Evolutionary conservation across 2,888 invertebrate genomes (phyloP).

Genomic region (Metalampra italica): DNA sequence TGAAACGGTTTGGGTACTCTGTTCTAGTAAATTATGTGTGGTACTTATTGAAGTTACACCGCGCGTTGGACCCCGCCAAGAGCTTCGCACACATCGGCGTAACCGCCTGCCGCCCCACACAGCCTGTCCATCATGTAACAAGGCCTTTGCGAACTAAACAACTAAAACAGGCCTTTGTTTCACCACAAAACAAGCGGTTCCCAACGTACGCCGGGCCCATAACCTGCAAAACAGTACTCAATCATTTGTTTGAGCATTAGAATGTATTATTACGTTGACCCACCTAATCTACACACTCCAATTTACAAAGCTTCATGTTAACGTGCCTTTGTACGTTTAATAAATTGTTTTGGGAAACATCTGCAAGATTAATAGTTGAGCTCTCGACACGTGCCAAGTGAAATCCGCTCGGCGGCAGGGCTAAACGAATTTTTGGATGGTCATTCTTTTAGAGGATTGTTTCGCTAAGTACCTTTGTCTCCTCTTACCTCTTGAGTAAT

Average conservation of each 20-base stretch:
- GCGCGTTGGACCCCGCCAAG: background rate
- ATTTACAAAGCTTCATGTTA: slow-evolving; percentile 48
- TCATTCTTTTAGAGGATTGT: slow-evolving; percentile 20
- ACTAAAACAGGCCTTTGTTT: slow-evolving; percentile 22
- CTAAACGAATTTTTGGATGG: slow-evolving; percentile 33
- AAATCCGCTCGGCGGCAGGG: slow-evolving; percentile 47
- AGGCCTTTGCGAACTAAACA: background rate
- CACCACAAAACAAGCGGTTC: slow-evolving; percentile 20
- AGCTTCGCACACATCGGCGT: slow-evolving; percentile 3
- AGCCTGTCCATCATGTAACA: slow-evolving; percentile 5
- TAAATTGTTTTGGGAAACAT: slow-evolving; percentile 70
- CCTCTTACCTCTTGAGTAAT: background rate
- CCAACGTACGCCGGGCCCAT: slow-evolving; percentile 18
- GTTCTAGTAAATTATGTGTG: background rate
- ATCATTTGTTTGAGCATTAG: slow-evolving; percentile 43
- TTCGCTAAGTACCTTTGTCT: background rate
- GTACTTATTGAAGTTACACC: background rate
- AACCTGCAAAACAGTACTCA: slow-evolving; percentile 27
- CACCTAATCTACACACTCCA: slow-evolving; percentile 53
- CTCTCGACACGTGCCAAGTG: slow-evolving; percentile 58
- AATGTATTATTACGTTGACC: slow-evolving; percentile 45
- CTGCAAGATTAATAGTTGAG: slow-evolving; percentile 67
- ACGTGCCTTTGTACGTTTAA: slow-evolving; percentile 46
- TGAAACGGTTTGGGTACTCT: too few species aligned
- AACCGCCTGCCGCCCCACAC: background rate